Evolutionary conservation across 2,797 vertebrate genomes (phyloP).

Genomic region (Xyrichtys novacula): DNA sequence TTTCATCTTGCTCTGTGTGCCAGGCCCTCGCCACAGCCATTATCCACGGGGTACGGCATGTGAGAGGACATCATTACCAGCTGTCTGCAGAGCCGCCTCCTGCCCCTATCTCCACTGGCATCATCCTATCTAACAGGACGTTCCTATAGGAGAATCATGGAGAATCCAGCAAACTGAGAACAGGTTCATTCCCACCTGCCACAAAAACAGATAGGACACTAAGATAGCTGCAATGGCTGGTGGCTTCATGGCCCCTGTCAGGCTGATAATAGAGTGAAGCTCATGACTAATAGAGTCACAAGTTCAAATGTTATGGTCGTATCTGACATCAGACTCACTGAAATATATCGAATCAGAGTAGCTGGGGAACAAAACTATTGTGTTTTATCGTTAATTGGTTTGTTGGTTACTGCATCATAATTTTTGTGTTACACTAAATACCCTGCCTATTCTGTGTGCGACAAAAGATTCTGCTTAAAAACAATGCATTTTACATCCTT

Average conservation of each 20-base stretch:
- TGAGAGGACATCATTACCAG: constrained; percentile 81
- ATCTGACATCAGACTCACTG: constrained; percentile 42
- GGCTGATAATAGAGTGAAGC: constrained; percentile 68
- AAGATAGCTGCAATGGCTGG: constrained; percentile 58
- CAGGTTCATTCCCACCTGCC: constrained; percentile 85
- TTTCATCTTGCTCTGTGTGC: constrained; percentile 49
- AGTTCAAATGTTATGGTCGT: constrained; percentile 52
- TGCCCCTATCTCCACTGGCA: constrained; percentile 60
- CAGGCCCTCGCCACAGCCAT: constrained; percentile 62
- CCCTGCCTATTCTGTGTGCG: no score
- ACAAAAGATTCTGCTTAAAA: no score
- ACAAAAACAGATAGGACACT: constrained; percentile 76
- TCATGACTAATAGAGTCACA: constrained; percentile 56
- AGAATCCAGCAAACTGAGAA: constrained; percentile 68
- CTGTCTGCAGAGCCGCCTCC: constrained; percentile 68
- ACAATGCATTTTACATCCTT: no score
- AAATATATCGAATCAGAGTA: constrained; percentile 52
- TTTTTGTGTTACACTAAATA: no score
- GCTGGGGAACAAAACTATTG: constrained; percentile 6
- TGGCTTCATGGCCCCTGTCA: constrained; percentile 53
- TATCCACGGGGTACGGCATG: constrained; percentile 66
- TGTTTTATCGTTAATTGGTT: background rate
- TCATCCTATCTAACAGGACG: constrained; percentile 58
- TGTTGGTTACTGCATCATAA: background rate
- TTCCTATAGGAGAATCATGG: constrained; percentile 53